Evolutionary conservation across 2,113 vertebrate species (phyloP).

Genomic region (Peromyscus leucopus): DNA sequence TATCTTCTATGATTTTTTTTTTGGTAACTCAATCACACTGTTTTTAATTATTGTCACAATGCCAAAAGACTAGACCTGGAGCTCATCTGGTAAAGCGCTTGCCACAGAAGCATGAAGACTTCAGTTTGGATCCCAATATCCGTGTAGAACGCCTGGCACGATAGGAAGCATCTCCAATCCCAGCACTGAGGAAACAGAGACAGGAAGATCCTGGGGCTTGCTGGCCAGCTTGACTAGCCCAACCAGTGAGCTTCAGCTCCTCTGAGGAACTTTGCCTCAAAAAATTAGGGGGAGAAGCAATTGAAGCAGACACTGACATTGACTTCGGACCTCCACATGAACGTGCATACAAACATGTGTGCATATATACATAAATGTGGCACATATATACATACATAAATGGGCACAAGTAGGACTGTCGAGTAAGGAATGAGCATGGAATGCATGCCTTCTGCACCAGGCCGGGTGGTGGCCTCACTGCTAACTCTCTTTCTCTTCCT

Average conservation of each 20-base stretch:
- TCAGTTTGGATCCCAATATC: background rate
- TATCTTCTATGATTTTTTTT: background rate
- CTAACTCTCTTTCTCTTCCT: background rate
- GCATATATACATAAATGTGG: no score
- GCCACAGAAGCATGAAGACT: background rate
- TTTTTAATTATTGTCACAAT: background rate
- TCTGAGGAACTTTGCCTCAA: background rate
- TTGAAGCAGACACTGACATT: background rate
- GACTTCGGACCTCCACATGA: background rate
- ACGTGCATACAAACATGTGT: background rate
- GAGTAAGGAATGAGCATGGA: background rate
- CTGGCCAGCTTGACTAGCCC: background rate
- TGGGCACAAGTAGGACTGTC: background rate
- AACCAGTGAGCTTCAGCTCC: background rate
- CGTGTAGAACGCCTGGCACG: no score
- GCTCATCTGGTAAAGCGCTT: background rate
- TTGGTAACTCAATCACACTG: background rate
- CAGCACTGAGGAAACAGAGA: background rate
- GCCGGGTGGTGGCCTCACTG: background rate
- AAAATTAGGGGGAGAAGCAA: background rate
- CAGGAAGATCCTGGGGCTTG: background rate
- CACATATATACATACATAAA: no score
- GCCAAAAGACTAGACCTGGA: background rate
- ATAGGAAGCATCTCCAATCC: background rate
- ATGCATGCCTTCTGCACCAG: background rate